A percentile compares a stretch with the other conserved stretches of the same genome.
These are phyloP conservation scores for Lutjanus campechanus DNA, from an alignment of 2,797 vertebrate species.

Conservation along the genomic window DNA sequence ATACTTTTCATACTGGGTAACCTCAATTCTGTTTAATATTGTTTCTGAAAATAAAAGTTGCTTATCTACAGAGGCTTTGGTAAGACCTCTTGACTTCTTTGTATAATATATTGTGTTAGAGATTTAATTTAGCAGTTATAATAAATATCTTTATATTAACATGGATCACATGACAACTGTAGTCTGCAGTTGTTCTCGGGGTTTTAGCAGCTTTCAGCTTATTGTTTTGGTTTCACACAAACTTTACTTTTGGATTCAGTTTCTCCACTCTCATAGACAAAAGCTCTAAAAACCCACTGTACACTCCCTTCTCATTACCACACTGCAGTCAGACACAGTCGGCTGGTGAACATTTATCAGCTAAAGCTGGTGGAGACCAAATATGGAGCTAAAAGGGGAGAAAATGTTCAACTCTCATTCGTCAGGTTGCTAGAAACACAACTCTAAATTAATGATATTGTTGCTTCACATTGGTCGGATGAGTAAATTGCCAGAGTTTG, in stretches of 20 bases:
- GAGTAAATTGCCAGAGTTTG: too few relatives aligned
- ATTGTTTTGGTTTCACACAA: too few relatives aligned
- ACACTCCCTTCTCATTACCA: not conserved
- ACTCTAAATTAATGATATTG: too few relatives aligned
- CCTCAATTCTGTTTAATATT: constrained; percentile 6
- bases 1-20: not conserved
- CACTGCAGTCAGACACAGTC: not conserved
- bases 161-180: not conserved
- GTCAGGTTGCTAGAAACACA: too few relatives aligned
- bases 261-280: not conserved
- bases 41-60: not conserved
- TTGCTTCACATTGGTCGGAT: too few relatives aligned
- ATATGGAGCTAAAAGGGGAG: too few relatives aligned
- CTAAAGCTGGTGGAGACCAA: too few relatives aligned
- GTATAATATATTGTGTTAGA: not conserved
- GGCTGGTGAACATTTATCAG: not conserved
- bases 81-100: not conserved
- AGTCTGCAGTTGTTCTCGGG: too few relatives aligned
- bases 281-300: not conserved
- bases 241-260: not conserved
- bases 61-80: not conserved
- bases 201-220: not conserved
- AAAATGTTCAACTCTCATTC: too few relatives aligned
- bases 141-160: not conserved
- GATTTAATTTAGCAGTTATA: not conserved